Evolutionary conservation across 2,113 vertebrate genomes (phyloP).

Genomic region (Dunckerocampus dactyliophorus): DNA sequence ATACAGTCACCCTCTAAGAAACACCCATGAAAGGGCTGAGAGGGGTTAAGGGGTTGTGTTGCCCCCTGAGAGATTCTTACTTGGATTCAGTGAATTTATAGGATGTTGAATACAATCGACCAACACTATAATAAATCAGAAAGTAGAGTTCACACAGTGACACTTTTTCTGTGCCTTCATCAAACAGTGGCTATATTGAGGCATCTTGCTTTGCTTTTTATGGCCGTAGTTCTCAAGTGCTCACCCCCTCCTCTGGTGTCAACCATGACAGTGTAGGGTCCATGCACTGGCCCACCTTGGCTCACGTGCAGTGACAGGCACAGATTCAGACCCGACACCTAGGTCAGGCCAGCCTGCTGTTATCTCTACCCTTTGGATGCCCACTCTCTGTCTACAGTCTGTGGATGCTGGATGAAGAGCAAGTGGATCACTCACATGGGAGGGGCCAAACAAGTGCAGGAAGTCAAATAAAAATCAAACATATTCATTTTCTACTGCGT

Average conservation of each 20-base stretch:
- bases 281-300: slow-evolving; percentile 28
- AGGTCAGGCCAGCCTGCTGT: slow-evolving; percentile 40
- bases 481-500: not conserved
- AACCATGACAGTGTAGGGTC: slow-evolving; percentile 30
- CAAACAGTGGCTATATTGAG: not conserved
- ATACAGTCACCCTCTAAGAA: slow-evolving; percentile 30
- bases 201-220: slow-evolving; percentile 14
- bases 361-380: slow-evolving; percentile 26
- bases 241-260: slow-evolving; percentile 21
- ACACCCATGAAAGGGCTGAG: slow-evolving; percentile 48
- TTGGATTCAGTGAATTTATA: slow-evolving; percentile 62
- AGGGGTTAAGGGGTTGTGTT: slow-evolving; percentile 56
- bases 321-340: slow-evolving; percentile 30
- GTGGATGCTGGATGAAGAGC: slow-evolving; percentile 20
- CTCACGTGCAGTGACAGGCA: slow-evolving; percentile 18
- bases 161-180: not conserved
- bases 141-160: slow-evolving; percentile 1
- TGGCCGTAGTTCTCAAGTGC: slow-evolving; percentile 13
- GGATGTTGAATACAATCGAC: slow-evolving; percentile 52
- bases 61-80: slow-evolving; percentile 56
- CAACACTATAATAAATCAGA: slow-evolving; percentile 60
- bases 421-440: slow-evolving; percentile 10
- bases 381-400: slow-evolving; percentile 7
- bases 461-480: slow-evolving; percentile 3
- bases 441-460: slow-evolving; percentile 12